Evolutionary conservation across 64 coral and sea anemone species (phyloP), one percentile per base, ranked within the genome.

Genomic region (Montipora capricornis): DNA sequence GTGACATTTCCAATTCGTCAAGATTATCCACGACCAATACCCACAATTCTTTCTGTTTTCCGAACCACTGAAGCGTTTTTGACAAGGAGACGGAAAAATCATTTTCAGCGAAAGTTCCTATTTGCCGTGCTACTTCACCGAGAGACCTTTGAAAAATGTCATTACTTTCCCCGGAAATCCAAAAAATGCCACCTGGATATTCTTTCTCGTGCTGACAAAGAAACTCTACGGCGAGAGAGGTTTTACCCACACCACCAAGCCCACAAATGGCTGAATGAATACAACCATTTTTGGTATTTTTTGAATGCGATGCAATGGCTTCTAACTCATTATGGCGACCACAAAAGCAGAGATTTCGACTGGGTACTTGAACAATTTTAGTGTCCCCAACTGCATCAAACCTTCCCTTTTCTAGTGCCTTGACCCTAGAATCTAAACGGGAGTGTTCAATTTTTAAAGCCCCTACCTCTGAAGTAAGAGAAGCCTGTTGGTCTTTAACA

Each of bases 221-320:
- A 64, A 81, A 89, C 74, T 96, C 95, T 3, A 96, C 79, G 44
- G 80, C 88, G 22, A 96, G 87, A 47, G 95, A 94, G 9, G 95
- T 94, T 94, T 96, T 96, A 2, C 95, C 95, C 1, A 92, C 85
- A 49, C 95, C 95, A 8, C 95, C 95, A 62, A 96, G 88, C 51
- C 95, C 95, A 80, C 87, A 93, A 77, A 96, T 84, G 3, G 69
- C 71, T 50, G 81, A 80, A 47, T 86, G 17, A 45, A 71, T 46
- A 19, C 91, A 94, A 20, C 67, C 86, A n/a, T 29, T 29, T 9
- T 15, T 20, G 24, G 17, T 22, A 11, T 52, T 68, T 37, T 81
- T 85, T 10, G 89, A n/a, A 4, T 68, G 82, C 5, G 47, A 11
- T 80, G 80, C 81, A 60, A 96, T 77, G 73, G 20, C 3, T 4